These are phyloP conservation scores for Lasius platythorax DNA, from an alignment of 2,888 invertebrate species.

Conservation along the genomic window DNA sequence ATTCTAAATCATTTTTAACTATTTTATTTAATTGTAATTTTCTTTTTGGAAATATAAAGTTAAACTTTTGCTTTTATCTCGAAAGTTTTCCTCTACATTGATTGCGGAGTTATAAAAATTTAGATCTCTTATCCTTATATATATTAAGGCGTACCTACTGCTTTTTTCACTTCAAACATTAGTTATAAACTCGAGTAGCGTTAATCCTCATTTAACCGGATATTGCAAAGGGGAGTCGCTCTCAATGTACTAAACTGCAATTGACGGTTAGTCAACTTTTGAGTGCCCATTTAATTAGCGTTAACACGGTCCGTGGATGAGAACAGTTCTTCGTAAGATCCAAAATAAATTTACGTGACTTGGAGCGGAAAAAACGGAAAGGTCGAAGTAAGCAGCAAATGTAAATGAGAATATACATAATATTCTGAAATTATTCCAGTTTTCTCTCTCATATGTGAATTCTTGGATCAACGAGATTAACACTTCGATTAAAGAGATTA, in stretches of 20 bases:
- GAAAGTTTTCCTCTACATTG: neutral
- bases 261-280: constrained; percentile 52
- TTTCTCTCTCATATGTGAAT: constrained; percentile 7
- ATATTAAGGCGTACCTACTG: constrained; percentile 4
- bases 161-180: constrained; percentile 26
- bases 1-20: neutral
- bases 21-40: neutral
- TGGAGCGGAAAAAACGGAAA: constrained; percentile 61
- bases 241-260: constrained; percentile 27
- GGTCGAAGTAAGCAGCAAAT: constrained; percentile 39
- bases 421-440: neutral
- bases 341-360: constrained; percentile 70
- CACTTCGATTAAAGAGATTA: neutral
- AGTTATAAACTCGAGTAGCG: constrained; percentile 32
- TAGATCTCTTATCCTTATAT: neutral
- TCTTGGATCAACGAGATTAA: neutral
- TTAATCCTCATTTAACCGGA: constrained; percentile 26
- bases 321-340: constrained; percentile 48
- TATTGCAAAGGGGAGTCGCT: constrained; percentile 29
- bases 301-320: constrained; percentile 52
- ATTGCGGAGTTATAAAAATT: neutral
- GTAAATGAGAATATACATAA: constrained; percentile 13
- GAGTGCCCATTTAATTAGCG: constrained; percentile 66
- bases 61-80: neutral
- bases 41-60: constrained; percentile 4